Evolutionary conservation across 2,113 vertebrate genomes (phyloP).

Genomic region (Oreochromis spilurus): DNA sequence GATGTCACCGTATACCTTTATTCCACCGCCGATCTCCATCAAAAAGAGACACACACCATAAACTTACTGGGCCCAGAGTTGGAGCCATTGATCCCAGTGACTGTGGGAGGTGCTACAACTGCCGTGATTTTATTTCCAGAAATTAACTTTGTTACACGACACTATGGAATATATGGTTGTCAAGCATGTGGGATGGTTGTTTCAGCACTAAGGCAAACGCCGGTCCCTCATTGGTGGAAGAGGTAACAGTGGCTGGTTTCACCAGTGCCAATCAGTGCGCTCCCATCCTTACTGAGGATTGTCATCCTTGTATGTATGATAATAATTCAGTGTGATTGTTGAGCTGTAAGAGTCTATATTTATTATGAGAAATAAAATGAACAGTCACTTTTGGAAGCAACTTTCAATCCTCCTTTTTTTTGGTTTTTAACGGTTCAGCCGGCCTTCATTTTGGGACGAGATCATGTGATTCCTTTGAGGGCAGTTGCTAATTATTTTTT

Average conservation of each 20-base stretch:
- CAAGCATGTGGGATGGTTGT: not conserved
- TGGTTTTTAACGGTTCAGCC: not conserved
- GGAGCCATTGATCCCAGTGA: not conserved
- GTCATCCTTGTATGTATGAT: slow-evolving; percentile 30
- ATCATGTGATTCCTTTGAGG: not conserved
- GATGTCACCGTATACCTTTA: not conserved
- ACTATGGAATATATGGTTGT: not conserved
- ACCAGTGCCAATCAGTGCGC: not conserved
- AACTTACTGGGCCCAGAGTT: not conserved
- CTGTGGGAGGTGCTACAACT: not conserved
- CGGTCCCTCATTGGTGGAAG: not conserved
- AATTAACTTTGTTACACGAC: fast-evolving
- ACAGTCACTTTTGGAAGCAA: not conserved
- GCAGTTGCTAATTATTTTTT: slow-evolving; percentile 10
- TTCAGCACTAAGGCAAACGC: not conserved
- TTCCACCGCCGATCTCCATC: not conserved
- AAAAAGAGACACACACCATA: not conserved
- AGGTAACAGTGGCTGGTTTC: not conserved
- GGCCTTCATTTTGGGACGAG: not conserved
- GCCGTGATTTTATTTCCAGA: not conserved
- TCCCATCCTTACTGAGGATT: not conserved
- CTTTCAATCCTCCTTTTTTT: not conserved
- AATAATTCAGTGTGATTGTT: slow-evolving; percentile 29
- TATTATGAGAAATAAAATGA: slow-evolving; percentile 50
- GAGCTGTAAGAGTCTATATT: slow-evolving; percentile 48